These are phyloP conservation scores for Caenorhabditis tropicalis DNA, from an alignment of 1,140 invertebrate species.

Conservation along the genomic window DNA sequence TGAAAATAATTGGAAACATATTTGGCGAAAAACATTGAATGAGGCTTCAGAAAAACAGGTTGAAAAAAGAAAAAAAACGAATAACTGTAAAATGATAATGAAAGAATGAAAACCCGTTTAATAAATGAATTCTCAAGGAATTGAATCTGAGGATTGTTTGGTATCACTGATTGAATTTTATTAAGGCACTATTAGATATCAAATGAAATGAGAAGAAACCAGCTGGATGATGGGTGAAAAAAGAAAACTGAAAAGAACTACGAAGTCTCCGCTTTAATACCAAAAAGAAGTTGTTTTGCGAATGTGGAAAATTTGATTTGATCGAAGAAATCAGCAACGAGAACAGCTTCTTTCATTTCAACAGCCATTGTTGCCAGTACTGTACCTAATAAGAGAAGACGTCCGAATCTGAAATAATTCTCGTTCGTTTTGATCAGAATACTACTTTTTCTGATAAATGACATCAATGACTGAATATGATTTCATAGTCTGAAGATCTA, in stretches of 20 bases:
- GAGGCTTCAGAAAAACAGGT: neutral
- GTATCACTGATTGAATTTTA: neutral
- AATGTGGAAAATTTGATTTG: constrained; percentile 67
- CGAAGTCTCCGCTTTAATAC: constrained; percentile 59
- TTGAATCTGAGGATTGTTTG: neutral
- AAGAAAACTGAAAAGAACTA: neutral
- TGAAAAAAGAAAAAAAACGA: too few relatives aligned
- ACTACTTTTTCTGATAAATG: too few relatives aligned
- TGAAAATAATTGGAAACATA: neutral
- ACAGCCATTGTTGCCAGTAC: constrained; percentile 71
- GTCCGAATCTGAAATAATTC: constrained; percentile 51
- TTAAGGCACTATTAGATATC: constrained; percentile 6
- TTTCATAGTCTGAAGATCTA: too few relatives aligned
- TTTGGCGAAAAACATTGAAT: neutral
- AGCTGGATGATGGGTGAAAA: neutral
- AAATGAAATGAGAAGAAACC: neutral
- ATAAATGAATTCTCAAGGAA: neutral
- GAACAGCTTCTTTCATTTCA: constrained; percentile 71
- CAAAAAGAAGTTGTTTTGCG: constrained; percentile 66
- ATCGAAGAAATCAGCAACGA: constrained; percentile 71
- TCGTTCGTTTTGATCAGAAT: too few relatives aligned
- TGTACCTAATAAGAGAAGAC: constrained; percentile 66
- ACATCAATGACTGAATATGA: too few relatives aligned
- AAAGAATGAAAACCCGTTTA: neutral
- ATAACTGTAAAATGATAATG: neutral